Evolutionary conservation across 2,797 vertebrate species (phyloP), one percentile per base, ranked within the genome.

Genomic region (Harpagifer antarcticus): DNA sequence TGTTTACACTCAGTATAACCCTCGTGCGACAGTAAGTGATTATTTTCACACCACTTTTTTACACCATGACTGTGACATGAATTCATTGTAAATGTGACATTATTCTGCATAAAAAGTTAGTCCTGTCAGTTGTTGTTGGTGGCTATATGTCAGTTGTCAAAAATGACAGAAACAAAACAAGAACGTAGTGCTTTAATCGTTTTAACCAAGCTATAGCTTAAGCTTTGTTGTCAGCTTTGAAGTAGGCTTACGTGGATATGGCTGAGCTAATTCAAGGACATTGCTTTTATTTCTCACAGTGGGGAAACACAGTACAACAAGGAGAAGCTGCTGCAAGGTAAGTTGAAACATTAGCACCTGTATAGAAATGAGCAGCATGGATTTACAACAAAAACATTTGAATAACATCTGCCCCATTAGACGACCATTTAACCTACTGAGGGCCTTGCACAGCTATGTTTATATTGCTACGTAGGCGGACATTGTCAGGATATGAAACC

Each of bases 231-330:
- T 69, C 20, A 19, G 3, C 1, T 0, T 2, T 59, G 2, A 53
- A 31, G 14, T 8, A 7, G 33, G 33, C 8, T 8, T 1, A 11
- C 2, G 4, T 3, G 16, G 0, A 49, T 5, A 3, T 44, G 19
- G 4, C 61, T 43, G 4, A 61, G 8, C 31, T 72, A 16, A 80
- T 13, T 68, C 0, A 31, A 3, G 56, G 16, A 33, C 20, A 4
- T 27, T 64, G 49, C 9, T 78, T 0, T 88, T 13, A 87, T 83
- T 88, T 55, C 65, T 45, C 65, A 16, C 91, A 99, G 98, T 95
- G 98, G 97, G 55, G 97, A 99, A 93, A 99, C 98, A 4, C 95
- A 95, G 79, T 96, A 96, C 93, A 99, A 99, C 93, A 97, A 95
- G 88, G 97, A 98, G 47, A 99, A 96, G 91, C 93, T 98, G 84